Percentiles rank a stretch among this genome's conserved stretches.
Evolutionary conservation across 2,113 vertebrate species (phyloP).

Genomic region (Columba livia): DNA sequence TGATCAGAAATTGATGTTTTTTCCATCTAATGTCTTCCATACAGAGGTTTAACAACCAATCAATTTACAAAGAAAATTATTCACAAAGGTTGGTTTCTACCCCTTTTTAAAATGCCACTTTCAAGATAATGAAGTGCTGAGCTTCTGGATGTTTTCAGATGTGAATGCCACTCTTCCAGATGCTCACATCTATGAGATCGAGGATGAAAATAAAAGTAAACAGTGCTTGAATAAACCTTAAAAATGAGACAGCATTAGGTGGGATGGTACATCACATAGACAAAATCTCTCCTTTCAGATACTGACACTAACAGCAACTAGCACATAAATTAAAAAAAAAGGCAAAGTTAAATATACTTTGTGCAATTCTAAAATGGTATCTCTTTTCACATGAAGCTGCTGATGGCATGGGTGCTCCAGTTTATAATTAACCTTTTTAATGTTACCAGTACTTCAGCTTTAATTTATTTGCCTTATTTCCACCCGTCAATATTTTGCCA

Average conservation of each 20-base stretch:
- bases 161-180: not conserved
- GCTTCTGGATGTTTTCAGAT: not conserved
- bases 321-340: not conserved
- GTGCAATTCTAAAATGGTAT: not conserved
- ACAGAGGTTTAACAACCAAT: not conserved
- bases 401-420: not conserved
- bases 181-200: not conserved
- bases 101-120: not conserved
- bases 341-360: not conserved
- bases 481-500: not conserved
- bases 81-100: not conserved
- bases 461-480: not conserved
- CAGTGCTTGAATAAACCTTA: not conserved
- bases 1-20: not conserved
- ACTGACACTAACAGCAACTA: not conserved
- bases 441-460: not conserved
- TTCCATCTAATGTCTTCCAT: not conserved
- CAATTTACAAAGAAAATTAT: not conserved
- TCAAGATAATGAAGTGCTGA: not conserved
- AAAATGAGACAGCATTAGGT: rapidly evolving
- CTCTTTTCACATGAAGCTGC: not conserved
- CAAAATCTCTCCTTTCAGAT: not conserved
- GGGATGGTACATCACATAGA: rapidly evolving
- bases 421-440: not conserved
- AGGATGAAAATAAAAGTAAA: not conserved